These are phyloP conservation scores for Lepidochitona cinerea DNA, from an alignment of 2,888 invertebrate genomes.

Conservation along the genomic window DNA sequence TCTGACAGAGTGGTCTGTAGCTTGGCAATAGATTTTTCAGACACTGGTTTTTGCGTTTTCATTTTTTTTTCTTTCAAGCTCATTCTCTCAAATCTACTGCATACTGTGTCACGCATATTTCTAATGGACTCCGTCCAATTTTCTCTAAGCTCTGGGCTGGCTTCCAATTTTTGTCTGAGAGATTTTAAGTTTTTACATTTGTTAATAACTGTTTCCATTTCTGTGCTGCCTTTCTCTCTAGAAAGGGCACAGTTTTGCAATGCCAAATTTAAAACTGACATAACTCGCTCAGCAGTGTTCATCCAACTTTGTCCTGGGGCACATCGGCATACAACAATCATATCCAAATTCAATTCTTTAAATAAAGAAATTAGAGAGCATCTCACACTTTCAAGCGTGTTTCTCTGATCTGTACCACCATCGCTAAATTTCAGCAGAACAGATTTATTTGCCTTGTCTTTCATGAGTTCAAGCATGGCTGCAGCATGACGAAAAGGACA, in stretches of 20 bases:
- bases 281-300: constrained; percentile 30
- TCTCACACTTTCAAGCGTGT: constrained; percentile 26
- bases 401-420: constrained; percentile 32
- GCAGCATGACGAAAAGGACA: constrained; percentile 26
- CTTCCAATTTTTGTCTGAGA: not conserved
- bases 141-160: not conserved
- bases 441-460: not conserved
- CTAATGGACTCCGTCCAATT: not conserved
- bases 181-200: not conserved
- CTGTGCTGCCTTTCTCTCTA: not conserved
- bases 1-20: not conserved
- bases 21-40: not conserved
- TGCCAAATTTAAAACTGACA: constrained; percentile 20
- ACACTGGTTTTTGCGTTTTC: not conserved
- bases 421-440: constrained; percentile 20
- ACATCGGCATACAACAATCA: constrained; percentile 27
- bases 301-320: constrained; percentile 32
- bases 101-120: not conserved
- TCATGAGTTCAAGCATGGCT: not conserved
- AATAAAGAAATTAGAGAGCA: constrained; percentile 30
- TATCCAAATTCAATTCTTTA: constrained; percentile 26
- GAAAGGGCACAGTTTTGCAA: constrained; percentile 3
- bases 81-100: not conserved
- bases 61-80: not conserved
- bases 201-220: not conserved